These are phyloP conservation scores for Toxotes chatareus DNA, from an alignment of 2,113 vertebrate genomes.

Conservation along the genomic window DNA sequence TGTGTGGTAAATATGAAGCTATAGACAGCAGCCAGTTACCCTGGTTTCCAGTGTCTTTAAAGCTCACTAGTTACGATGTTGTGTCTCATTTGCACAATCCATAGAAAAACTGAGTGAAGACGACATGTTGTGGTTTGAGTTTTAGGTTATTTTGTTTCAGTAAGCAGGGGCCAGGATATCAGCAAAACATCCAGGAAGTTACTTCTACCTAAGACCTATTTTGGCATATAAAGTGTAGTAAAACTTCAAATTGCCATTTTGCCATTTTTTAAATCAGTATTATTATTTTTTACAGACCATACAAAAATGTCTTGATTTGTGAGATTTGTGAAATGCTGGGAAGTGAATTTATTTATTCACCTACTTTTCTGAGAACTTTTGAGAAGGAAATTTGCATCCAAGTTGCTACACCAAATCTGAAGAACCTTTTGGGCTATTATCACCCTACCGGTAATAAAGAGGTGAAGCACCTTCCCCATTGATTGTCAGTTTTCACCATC, in stretches of 20 bases:
- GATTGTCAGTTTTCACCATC: slow-evolving; percentile 61
- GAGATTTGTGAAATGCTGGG: not conserved
- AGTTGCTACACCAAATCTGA: slow-evolving; percentile 7
- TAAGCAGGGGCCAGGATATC: not conserved
- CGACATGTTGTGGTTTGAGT: not conserved
- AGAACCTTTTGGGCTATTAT: slow-evolving; percentile 63
- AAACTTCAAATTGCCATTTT: not conserved
- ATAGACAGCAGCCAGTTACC: not conserved
- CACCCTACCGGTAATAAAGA: slow-evolving; percentile 52
- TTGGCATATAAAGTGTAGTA: not conserved
- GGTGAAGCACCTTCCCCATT: slow-evolving; percentile 18
- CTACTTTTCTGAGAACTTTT: not conserved
- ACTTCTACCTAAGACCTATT: not conserved
- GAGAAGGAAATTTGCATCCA: not conserved
- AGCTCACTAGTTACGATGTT: not conserved
- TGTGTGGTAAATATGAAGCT: not conserved
- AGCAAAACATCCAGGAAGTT: not conserved
- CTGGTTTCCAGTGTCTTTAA: not conserved
- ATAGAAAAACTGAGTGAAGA: not conserved
- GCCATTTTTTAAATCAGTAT: not conserved
- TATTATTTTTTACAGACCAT: no score
- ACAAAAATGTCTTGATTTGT: not conserved
- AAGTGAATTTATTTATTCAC: not conserved
- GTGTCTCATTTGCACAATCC: not conserved
- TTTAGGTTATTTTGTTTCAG: not conserved